Evolutionary conservation across 64 coral and sea anemone species (phyloP).

Genomic region (Pocillopora damicornis): DNA sequence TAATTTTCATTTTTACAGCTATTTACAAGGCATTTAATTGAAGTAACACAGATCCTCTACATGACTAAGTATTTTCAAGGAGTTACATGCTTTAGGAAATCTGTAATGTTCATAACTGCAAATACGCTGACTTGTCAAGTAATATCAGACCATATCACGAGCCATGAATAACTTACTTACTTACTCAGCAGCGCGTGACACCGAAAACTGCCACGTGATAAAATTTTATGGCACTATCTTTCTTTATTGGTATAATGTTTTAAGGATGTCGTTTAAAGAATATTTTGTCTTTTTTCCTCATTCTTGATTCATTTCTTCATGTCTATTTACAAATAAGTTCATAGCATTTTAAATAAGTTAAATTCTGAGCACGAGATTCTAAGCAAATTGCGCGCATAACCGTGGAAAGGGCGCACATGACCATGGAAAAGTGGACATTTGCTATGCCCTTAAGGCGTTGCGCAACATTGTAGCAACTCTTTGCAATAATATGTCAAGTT

Average conservation of each 20-base stretch:
- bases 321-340: too few species aligned
- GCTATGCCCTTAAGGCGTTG: background rate
- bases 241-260: too few species aligned
- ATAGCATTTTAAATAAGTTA: too few species aligned
- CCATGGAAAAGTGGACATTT: too few species aligned
- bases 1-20: background rate
- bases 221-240: too few species aligned
- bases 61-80: background rate
- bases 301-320: background rate
- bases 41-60: background rate
- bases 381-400: too few species aligned
- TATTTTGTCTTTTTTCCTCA: background rate
- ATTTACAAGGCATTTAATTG: background rate
- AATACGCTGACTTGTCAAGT: conserved; percentile 1
- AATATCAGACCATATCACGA: background rate
- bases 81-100: too few species aligned
- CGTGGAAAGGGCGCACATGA: too few species aligned
- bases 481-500: background rate
- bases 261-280: background rate
- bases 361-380: too few species aligned
- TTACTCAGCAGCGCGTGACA: background rate
- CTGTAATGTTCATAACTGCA: background rate
- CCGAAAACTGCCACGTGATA: background rate
- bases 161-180: background rate
- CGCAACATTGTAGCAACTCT: background rate